Evolutionary conservation across 1,140 invertebrate genomes (phyloP).

Genomic region (Tigriopus japonicus): DNA sequence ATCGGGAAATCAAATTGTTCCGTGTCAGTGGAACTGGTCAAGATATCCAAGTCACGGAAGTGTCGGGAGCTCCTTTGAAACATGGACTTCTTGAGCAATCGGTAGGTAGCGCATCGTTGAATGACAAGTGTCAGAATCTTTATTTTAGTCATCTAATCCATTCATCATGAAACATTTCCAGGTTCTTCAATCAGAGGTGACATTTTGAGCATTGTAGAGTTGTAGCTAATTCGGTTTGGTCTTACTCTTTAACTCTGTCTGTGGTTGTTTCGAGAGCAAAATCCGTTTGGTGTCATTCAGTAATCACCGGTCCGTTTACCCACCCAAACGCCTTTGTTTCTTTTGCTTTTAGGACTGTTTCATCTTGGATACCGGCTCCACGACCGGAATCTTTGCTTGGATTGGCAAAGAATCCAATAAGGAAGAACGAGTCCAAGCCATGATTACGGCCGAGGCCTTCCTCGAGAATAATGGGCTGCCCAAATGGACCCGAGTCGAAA

Average conservation of each 20-base stretch:
- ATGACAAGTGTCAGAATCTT: too few relatives aligned
- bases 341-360: conserved; percentile 52
- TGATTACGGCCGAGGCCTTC: conserved; percentile 52
- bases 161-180: too few relatives aligned
- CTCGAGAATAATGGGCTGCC: conserved; percentile 50
- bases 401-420: conserved; percentile 52
- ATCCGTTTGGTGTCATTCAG: too few relatives aligned
- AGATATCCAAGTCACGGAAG: conserved; percentile 34
- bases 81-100: conserved; percentile 41
- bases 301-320: too few relatives aligned
- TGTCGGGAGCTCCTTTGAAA: conserved; percentile 43
- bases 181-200: too few relatives aligned
- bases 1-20: neutral
- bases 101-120: too few relatives aligned
- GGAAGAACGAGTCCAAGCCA: conserved; percentile 53
- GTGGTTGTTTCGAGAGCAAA: conserved; percentile 16
- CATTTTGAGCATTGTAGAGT: too few relatives aligned
- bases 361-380: conserved; percentile 52
- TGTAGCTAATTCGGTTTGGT: too few relatives aligned
- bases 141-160: too few relatives aligned
- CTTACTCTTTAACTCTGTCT: neutral
- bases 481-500: conserved; percentile 49
- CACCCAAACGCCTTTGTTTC: too few relatives aligned
- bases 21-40: too few relatives aligned
- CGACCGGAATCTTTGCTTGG: conserved; percentile 65